Conservation (phyloP, 23 tunicate species). For the Phallusia fumigata region DNA sequence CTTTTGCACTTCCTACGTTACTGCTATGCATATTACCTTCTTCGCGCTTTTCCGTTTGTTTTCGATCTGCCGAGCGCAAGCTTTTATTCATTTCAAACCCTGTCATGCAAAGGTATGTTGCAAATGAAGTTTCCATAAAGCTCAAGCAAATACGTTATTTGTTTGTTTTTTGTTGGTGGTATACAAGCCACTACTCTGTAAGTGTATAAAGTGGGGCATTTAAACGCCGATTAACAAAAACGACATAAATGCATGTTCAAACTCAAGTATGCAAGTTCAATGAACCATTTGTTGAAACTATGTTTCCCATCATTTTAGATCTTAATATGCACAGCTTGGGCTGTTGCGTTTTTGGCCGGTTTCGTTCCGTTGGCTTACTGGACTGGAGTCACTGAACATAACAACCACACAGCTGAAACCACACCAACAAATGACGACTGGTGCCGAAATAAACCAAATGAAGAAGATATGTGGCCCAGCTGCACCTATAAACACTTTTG, state of each 20-base stretch:
- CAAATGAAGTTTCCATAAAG: too few relatives aligned
- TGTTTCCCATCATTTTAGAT: too few relatives aligned
- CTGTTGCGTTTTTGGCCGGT: neutral
- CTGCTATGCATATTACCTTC: constrained; percentile 13
- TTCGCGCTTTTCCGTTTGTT: constrained; percentile 14
- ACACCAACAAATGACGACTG: neutral
- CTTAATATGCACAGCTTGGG: neutral
- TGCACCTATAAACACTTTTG: neutral
- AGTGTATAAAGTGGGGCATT: too few relatives aligned
- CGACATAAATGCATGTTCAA: too few relatives aligned
- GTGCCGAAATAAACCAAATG: neutral
- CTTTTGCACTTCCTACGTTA: constrained; percentile 19
- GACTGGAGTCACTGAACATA: neutral
- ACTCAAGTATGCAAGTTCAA: too few relatives aligned
- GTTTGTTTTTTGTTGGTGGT: too few relatives aligned
- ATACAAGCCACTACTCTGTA: too few relatives aligned
- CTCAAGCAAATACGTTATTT: too few relatives aligned
- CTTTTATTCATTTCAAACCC: neutral
- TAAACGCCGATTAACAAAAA: too few relatives aligned
- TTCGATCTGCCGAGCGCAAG: constrained; percentile 6
- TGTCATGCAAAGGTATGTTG: neutral
- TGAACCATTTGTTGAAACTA: too few relatives aligned
- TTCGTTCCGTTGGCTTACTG: neutral
- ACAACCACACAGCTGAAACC: neutral
- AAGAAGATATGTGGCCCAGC: neutral